Conservation (phyloP, 2,888 invertebrate species). For the Cancer borealis region DNA sequence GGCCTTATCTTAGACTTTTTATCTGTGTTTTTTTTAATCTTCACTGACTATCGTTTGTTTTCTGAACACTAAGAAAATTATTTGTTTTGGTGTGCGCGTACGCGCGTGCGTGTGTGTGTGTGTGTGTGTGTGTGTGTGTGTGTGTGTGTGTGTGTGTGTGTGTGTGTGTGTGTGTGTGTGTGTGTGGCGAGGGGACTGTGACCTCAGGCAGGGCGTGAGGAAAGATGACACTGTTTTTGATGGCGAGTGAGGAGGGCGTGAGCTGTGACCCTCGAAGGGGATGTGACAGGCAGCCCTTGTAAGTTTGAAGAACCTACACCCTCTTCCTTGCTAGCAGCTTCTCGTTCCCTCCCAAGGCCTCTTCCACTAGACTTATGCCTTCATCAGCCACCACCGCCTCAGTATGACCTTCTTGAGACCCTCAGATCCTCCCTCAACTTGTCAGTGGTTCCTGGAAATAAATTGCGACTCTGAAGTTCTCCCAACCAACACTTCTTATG, state of each 20-base stretch:
- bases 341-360: neutral
- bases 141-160: conserved; percentile 23
- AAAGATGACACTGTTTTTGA: conserved; percentile 29
- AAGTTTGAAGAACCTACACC: neutral
- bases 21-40: neutral
- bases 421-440: neutral
- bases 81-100: neutral
- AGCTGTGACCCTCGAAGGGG: neutral
- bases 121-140: conserved; percentile 32
- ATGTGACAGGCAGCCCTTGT: conserved; percentile 22
- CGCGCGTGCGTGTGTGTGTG: neutral
- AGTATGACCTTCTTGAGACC: neutral
- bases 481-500: neutral
- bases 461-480: neutral
- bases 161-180: neutral
- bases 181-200: neutral
- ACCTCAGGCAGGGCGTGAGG: neutral
- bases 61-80: neutral
- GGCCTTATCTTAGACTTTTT: neutral
- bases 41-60: neutral
- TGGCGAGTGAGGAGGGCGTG: neutral
- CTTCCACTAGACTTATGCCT: neutral
- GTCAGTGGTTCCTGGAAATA: neutral
- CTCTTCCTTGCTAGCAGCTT: neutral
- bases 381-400: neutral